phyloP scores from a whole-genome alignment of 2,888 invertebrate genomes.

The Drosophila mimica region DNA sequence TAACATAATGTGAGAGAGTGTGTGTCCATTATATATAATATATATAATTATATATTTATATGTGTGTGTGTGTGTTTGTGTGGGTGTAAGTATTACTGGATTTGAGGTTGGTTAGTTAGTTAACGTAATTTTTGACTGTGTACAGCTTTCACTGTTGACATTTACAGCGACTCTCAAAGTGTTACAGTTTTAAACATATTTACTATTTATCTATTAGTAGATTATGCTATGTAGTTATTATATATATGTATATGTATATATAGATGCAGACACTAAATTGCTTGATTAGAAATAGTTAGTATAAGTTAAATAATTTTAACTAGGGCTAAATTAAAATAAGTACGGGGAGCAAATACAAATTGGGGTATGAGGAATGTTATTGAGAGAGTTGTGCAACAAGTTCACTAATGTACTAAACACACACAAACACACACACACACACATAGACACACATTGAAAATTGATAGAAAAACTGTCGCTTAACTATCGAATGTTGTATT shows the following conservation, averaged over 20 bases:
- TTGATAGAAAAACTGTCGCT: slow-evolving; percentile 1
- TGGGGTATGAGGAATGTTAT: slow-evolving; percentile 1
- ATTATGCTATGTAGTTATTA: slow-evolving; percentile 22
- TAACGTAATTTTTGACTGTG: slow-evolving; percentile 22
- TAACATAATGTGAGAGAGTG: slow-evolving; percentile 45
- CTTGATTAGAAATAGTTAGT: slow-evolving; percentile 17
- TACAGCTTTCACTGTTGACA: slow-evolving; percentile 36
- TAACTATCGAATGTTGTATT: slow-evolving; percentile 1
- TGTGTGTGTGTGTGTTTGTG: slow-evolving; percentile 14
- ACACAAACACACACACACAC: slow-evolving; percentile 28
- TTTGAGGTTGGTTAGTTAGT: slow-evolving; percentile 36
- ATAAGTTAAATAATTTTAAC: slow-evolving; percentile 25
- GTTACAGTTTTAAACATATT: slow-evolving; percentile 23
- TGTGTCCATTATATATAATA: slow-evolving; percentile 19
- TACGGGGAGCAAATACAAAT: slow-evolving; percentile 15
- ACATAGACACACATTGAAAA: slow-evolving; percentile 20
- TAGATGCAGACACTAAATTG: slow-evolving; percentile 31
- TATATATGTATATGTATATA: slow-evolving; percentile 9
- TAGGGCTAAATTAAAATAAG: slow-evolving; percentile 9
- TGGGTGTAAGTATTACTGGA: slow-evolving; percentile 15
- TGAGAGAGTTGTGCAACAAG: slow-evolving; percentile 14
- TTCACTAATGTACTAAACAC: slow-evolving; percentile 10
- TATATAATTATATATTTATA: slow-evolving; percentile 5
- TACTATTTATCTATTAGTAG: slow-evolving; percentile 34
- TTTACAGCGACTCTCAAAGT: slow-evolving; percentile 27